Evolutionary conservation across 2,888 invertebrate genomes (phyloP).

Genomic region (Meloe dianella): DNA sequence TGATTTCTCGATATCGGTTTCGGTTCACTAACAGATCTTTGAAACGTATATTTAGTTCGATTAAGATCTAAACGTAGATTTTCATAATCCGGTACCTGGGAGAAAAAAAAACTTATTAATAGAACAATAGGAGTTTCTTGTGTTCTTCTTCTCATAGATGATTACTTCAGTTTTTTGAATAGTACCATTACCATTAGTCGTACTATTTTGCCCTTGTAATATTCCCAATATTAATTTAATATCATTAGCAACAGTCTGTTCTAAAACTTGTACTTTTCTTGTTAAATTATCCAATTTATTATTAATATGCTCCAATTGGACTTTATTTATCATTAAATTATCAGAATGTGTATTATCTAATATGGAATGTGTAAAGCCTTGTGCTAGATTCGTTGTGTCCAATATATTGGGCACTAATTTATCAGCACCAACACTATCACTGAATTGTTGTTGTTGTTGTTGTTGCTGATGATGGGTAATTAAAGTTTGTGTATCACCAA

Average conservation of each 20-base stretch:
- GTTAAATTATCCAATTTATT: constrained; percentile 72
- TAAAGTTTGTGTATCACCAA: constrained; percentile 49
- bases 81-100: constrained; percentile 57
- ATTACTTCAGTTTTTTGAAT: constrained; percentile 36
- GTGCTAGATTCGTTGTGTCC: constrained; percentile 25
- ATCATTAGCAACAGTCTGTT: constrained; percentile 75
- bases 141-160: no score
- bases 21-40: constrained; percentile 59
- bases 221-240: constrained; percentile 71
- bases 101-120: no score
- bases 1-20: constrained; percentile 57
- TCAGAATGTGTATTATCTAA: constrained; percentile 53
- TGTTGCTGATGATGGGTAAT: constrained; percentile 29
- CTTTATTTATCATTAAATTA: constrained; percentile 54
- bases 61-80: constrained; percentile 53
- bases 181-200: constrained; percentile 11
- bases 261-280: constrained; percentile 72
- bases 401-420: constrained; percentile 52
- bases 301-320: constrained; percentile 64
- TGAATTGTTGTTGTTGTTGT: constrained; percentile 47
- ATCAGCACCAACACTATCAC: constrained; percentile 39
- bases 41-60: constrained; percentile 55
- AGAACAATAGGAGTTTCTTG: no score
- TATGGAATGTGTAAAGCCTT: constrained; percentile 52
- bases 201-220: constrained; percentile 43